Evolutionary conservation across 2,888 invertebrate genomes (phyloP), one percentile per base, ranked within the genome.

Genomic region (Pammene aurita): DNA sequence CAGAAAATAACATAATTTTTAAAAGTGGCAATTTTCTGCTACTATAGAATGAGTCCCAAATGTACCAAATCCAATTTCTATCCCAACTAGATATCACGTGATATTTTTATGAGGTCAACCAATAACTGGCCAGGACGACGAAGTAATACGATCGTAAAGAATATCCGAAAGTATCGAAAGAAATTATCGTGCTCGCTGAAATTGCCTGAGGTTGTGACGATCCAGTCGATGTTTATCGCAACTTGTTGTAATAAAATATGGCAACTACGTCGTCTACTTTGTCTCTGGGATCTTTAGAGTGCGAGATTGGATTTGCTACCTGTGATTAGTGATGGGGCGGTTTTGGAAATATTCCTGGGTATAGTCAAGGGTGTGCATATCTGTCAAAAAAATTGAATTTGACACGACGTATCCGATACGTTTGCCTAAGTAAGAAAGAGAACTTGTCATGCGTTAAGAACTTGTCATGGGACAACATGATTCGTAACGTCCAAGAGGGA

Each of bases 131-230:
- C 57, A n/a, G 26, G 54, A 46, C 44, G 38, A 26, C 48, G 48
- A 42, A 67, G 48, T 46, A 46, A 54, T 54, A 56, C 18, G 52
- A 67, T 67, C 46, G 44, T 54, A 54, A 48, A 57, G 26, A 50
- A 60, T 61, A 67, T 55, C 14, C n/a, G 48, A 13, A 44, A 16
- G 35, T 26, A 56, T 10, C 50, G 48, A 46, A 48, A 26, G 42
- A 18, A 62, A 67, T 67, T 63, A 67, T 56, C 56, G 16, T 62
- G 34, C 48, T 11, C 38, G 55, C 48, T 18, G 67, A 26, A 63
- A 67, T 67, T 67, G 56, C 56, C 67, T 63, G 41, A 67, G 63
- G 56, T 67, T 63, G 62, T 18, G 56, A 63, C 62, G 48, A 50
- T 48, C 26, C 41, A 0, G 16, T 9, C 41, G 56, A 67, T 63